phyloP scores from a whole-genome alignment of 2,113 vertebrate genomes.

The Lampris megalopsis region DNA sequence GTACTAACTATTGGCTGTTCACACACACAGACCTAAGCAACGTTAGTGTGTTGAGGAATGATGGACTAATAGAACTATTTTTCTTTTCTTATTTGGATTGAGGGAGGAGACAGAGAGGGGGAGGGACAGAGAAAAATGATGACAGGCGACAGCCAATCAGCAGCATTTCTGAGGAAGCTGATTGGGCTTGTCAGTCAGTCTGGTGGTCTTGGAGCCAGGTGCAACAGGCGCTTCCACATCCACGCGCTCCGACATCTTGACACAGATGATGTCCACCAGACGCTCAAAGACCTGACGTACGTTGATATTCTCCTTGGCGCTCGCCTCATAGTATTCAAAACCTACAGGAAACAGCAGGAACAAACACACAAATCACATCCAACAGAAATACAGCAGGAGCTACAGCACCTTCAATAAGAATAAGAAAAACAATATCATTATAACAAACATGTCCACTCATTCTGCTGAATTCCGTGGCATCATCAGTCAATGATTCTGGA shows the following conservation, averaged over 20 bases:
- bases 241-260: conserved; percentile 96
- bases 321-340: conserved; percentile 97
- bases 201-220: conserved; percentile 85
- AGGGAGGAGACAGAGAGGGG: background rate
- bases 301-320: conserved; percentile 98
- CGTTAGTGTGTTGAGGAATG: conserved; percentile 21
- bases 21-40: conserved; percentile 55
- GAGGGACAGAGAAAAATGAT: background rate
- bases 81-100: conserved; percentile 22
- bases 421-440: too few species aligned
- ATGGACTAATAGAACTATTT: conserved; percentile 31
- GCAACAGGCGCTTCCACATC: conserved; percentile 87
- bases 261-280: conserved; percentile 96
- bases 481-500: too few species aligned
- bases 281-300: conserved; percentile 97
- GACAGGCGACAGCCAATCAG: conserved; percentile 76
- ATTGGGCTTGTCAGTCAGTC: conserved; percentile 89
- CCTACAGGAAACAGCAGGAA: conserved; percentile 76
- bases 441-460: too few species aligned
- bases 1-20: conserved; percentile 40
- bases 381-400: background rate
- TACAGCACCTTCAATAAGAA: too few species aligned
- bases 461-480: too few species aligned
- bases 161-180: conserved; percentile 94
- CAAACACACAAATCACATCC: background rate